phyloP scores from a whole-genome alignment of 2,888 invertebrate genomes.

The Parochlus steinenii region DNA sequence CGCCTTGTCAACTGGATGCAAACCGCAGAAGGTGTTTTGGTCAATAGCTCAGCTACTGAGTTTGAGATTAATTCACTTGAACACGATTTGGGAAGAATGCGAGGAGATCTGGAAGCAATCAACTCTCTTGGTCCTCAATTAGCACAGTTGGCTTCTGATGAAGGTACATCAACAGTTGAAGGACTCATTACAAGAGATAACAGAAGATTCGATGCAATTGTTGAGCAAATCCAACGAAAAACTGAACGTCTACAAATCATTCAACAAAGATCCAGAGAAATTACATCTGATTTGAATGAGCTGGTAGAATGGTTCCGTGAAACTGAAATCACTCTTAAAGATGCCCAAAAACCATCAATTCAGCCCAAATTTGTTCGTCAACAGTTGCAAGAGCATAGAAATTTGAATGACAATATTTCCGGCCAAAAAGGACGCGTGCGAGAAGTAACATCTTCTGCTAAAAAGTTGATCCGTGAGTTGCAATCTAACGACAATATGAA shows the following conservation, averaged over 20 bases:
- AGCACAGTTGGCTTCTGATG: slow-evolving; percentile 82
- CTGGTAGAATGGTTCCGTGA: slow-evolving; percentile 92
- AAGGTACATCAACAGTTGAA: slow-evolving; percentile 87
- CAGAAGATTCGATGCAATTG: slow-evolving; percentile 83
- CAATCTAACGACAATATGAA: slow-evolving; percentile 69
- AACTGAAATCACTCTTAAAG: slow-evolving; percentile 66
- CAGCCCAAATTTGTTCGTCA: slow-evolving; percentile 72
- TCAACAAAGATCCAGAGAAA: slow-evolving; percentile 75
- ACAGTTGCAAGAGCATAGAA: slow-evolving; percentile 83
- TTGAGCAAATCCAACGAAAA: slow-evolving; percentile 88
- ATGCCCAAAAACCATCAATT: slow-evolving; percentile 75
- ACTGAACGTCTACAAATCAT: slow-evolving; percentile 85
- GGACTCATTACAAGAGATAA: slow-evolving; percentile 87
- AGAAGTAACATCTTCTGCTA: slow-evolving; percentile 82
- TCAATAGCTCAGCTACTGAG: slow-evolving; percentile 76
- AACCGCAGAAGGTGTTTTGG: slow-evolving; percentile 71
- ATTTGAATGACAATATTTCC: slow-evolving; percentile 87
- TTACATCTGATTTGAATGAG: slow-evolving; percentile 88
- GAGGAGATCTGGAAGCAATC: slow-evolving; percentile 74
- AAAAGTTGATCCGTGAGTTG: slow-evolving; percentile 69
- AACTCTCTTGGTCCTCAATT: slow-evolving; percentile 84
- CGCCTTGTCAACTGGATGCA: slow-evolving; percentile 87
- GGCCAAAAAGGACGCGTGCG: slow-evolving; percentile 83
- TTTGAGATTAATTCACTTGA: slow-evolving; percentile 73
- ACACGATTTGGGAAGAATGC: slow-evolving; percentile 67